Percentiles rank a stretch among this genome's conserved stretches.
Evolutionary conservation across 1,140 invertebrate genomes (phyloP).

Genomic region (Galendromus occidentalis): DNA sequence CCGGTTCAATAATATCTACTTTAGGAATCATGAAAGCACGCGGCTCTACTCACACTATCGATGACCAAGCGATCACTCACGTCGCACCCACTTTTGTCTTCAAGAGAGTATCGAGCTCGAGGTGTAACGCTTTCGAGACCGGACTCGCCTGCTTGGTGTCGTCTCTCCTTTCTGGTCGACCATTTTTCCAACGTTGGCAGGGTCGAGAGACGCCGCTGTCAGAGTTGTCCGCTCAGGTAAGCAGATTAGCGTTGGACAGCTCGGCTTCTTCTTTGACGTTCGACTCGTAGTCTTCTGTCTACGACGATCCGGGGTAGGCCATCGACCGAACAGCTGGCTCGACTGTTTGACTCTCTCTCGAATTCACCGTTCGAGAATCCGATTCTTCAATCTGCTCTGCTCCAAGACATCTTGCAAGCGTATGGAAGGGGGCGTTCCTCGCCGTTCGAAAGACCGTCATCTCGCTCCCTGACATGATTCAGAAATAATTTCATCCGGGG

Average conservation of each 20-base stretch:
- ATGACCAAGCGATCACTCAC: constrained; percentile 25
- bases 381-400: constrained; percentile 45
- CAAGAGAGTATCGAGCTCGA: constrained; percentile 38
- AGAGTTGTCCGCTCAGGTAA: constrained; percentile 42
- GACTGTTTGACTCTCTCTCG: constrained; percentile 44
- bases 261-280: constrained; percentile 34
- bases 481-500: constrained; percentile 20
- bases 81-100: constrained; percentile 32
- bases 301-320: constrained; percentile 57
- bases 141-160: constrained; percentile 37
- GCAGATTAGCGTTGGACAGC: constrained; percentile 42
- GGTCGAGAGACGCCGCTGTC: constrained; percentile 49
- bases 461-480: neutral
- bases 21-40: no score
- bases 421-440: no score
- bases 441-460: constrained; percentile 21
- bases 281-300: constrained; percentile 45
- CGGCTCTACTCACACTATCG: no score
- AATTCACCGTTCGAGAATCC: constrained; percentile 45
- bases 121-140: constrained; percentile 43
- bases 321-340: constrained; percentile 42
- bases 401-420: constrained; percentile 43
- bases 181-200: constrained; percentile 47
- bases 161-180: constrained; percentile 39
- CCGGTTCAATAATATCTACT: no score